Evolutionary conservation across 2,888 invertebrate genomes (phyloP).

Genomic region (Tipula helvola): DNA sequence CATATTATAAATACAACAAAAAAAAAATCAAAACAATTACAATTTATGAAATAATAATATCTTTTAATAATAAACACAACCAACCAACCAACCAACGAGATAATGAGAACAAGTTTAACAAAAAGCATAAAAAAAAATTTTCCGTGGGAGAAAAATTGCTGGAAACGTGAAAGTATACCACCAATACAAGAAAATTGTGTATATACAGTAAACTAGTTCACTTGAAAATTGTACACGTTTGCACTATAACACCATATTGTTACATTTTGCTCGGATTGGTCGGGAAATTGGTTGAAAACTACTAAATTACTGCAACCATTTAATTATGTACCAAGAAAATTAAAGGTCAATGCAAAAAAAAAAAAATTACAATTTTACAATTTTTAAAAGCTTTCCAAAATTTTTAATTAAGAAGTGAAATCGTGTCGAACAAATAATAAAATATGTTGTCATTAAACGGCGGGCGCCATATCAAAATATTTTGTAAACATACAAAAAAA

Average conservation of each 20-base stretch:
- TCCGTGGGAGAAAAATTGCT: not conserved
- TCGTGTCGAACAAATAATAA: not conserved
- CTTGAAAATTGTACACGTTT: not conserved
- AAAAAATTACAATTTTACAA: not conserved
- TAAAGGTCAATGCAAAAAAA: not conserved
- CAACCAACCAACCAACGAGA: not conserved
- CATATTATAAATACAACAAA: not conserved
- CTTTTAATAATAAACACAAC: not conserved
- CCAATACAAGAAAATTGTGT: not conserved
- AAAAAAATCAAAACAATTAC: not conserved
- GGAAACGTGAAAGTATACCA: not conserved
- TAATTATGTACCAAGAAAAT: not conserved
- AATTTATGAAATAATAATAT: constrained; percentile 4
- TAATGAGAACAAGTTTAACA: constrained; percentile 4
- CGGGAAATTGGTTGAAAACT: not conserved
- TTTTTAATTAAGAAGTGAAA: not conserved
- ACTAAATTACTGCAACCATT: not conserved
- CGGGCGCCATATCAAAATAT: not conserved
- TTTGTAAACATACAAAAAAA: not conserved
- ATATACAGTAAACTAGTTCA: not conserved
- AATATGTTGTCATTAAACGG: not conserved
- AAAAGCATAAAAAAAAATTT: not conserved
- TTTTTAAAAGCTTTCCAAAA: not conserved
- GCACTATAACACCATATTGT: not conserved
- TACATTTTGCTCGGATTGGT: not conserved